These are phyloP conservation scores for Nymphalis io DNA, from an alignment of 1,140 invertebrate species.

Conservation along the genomic window DNA sequence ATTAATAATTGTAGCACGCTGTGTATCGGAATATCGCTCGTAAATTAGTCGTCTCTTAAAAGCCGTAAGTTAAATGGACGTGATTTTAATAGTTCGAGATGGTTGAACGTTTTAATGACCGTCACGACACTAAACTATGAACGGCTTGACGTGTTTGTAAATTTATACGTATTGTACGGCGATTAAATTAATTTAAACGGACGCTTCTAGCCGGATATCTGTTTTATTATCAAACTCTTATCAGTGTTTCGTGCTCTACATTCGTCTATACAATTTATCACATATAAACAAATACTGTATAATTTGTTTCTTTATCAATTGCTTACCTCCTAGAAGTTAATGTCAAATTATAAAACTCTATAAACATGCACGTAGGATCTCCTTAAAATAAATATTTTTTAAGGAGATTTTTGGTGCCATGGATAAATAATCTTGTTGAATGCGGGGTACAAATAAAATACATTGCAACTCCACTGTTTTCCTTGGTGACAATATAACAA, in stretches of 20 bases:
- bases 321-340: too few species aligned
- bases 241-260: constrained; percentile 3
- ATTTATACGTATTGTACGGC: not conserved
- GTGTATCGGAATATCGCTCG: constrained; percentile 39
- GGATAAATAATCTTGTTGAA: too few species aligned
- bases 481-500: too few species aligned
- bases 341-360: too few species aligned
- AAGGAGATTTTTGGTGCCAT: too few species aligned
- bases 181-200: not conserved
- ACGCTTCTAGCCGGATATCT: not conserved
- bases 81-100: constrained; percentile 48
- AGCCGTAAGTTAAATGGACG: constrained; percentile 35
- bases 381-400: too few species aligned
- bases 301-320: not conserved
- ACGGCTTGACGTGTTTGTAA: constrained; percentile 25
- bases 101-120: constrained; percentile 31
- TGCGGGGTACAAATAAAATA: too few species aligned
- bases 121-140: constrained; percentile 5
- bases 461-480: too few species aligned
- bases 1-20: constrained; percentile 50
- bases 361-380: too few species aligned
- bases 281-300: not conserved
- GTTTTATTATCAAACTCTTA: not conserved
- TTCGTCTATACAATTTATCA: not conserved
- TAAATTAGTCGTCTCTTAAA: constrained; percentile 43